A percentile compares a stretch with the other conserved stretches of the same genome.
These are phyloP conservation scores for Hirundo rustica DNA, from an alignment of 2,797 vertebrate species.

Conservation along the genomic window DNA sequence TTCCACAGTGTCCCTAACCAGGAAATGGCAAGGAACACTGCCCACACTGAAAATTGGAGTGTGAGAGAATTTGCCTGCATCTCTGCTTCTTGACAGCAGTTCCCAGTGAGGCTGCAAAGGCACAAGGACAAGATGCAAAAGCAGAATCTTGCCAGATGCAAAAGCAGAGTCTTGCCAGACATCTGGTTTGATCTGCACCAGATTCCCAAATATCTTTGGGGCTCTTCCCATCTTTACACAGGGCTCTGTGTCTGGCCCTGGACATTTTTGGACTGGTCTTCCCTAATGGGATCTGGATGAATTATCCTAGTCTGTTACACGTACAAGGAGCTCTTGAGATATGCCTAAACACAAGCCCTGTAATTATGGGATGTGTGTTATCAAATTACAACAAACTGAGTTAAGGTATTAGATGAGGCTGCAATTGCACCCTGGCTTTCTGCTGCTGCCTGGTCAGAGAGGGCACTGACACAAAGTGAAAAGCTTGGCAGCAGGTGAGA, in stretches of 20 bases:
- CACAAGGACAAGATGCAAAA: neutral
- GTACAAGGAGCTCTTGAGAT: neutral
- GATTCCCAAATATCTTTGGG: neutral
- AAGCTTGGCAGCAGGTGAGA: neutral
- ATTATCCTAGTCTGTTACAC: neutral
- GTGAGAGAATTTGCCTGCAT: neutral
- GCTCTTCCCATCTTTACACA: neutral
- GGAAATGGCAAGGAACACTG: neutral
- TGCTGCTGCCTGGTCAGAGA: neutral
- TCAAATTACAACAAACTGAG: constrained; percentile 13
- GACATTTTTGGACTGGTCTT: neutral
- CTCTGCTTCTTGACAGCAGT: neutral
- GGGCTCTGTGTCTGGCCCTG: neutral
- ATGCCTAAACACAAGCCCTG: neutral
- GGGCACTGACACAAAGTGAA: neutral
- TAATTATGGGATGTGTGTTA: neutral
- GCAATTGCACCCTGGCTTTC: neutral
- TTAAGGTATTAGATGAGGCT: neutral
- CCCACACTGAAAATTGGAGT: neutral
- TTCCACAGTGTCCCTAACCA: neutral
- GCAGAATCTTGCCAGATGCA: neutral
- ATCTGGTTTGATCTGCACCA: neutral
- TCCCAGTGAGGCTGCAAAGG: neutral
- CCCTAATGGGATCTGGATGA: neutral
- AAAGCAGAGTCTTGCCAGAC: neutral